Conservation (phyloP, 2,888 invertebrate species). For the Pristionchus maxplancki region DNA sequence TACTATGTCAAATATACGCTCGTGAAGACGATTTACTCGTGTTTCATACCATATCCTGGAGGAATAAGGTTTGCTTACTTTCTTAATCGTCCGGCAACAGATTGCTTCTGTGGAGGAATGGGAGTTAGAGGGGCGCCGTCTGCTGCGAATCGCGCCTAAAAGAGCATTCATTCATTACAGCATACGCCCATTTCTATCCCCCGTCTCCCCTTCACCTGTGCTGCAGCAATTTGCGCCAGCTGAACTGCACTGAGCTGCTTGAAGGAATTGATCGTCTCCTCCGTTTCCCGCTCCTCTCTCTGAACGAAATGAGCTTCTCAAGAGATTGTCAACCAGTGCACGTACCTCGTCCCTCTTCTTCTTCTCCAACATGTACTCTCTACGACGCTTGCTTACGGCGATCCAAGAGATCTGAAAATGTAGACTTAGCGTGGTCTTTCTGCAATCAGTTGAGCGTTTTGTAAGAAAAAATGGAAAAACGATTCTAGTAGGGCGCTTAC, state of each 20-base stretch:
- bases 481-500: neutral
- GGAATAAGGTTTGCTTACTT: neutral
- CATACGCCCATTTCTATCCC: neutral
- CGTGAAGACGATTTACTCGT: too few species aligned
- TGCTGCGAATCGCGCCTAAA: neutral
- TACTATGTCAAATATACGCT: neutral
- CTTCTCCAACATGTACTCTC: constrained; percentile 66
- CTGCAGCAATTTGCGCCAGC: constrained; percentile 24
- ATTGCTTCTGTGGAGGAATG: neutral
- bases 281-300: constrained; percentile 29
- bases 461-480: neutral
- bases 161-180: neutral
- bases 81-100: constrained; percentile 25
- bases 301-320: neutral
- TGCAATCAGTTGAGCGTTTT: neutral
- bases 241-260: constrained; percentile 11
- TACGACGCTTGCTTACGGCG: constrained; percentile 65
- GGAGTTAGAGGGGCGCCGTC: neutral
- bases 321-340: too few species aligned
- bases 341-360: constrained; percentile 60
- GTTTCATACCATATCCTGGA: too few species aligned
- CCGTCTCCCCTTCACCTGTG: neutral
- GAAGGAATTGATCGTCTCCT: constrained; percentile 49
- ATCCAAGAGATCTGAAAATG: constrained; percentile 65
- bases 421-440: too few species aligned